phyloP scores from a whole-genome alignment of 2,113 vertebrate species.

The Halichoeres trimaculatus region DNA sequence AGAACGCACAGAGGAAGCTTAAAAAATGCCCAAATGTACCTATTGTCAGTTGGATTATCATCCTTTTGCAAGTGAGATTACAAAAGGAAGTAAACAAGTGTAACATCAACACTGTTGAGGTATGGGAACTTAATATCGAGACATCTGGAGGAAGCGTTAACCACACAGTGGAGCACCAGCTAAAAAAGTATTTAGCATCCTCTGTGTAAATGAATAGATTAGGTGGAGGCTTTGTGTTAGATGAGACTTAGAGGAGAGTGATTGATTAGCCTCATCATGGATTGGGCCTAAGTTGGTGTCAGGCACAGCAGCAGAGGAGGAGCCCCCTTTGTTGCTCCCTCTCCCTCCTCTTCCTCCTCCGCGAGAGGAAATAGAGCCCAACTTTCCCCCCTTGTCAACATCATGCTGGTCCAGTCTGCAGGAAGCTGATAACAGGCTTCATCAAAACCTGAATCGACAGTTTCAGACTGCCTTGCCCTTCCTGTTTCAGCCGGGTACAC shows the following conservation, averaged over 20 bases:
- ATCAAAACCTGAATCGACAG: conserved; percentile 77
- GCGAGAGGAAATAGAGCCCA: conserved; percentile 66
- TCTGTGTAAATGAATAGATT: neutral
- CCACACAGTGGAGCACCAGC: neutral
- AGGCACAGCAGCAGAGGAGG: conserved; percentile 47
- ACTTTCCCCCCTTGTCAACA: conserved; percentile 71
- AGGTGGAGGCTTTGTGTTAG: neutral
- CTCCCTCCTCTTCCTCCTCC: conserved; percentile 28
- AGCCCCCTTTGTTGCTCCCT: conserved; percentile 54
- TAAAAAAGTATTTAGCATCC: neutral
- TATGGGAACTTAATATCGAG: neutral
- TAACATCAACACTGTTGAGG: neutral
- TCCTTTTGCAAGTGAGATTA: neutral
- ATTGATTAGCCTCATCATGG: neutral
- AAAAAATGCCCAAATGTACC: neutral
- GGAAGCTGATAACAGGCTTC: conserved; percentile 77
- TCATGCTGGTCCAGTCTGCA: conserved; percentile 66
- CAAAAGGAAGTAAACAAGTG: neutral
- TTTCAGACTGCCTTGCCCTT: conserved; percentile 74
- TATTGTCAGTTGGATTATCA: neutral
- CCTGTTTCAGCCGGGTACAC: conserved; percentile 64
- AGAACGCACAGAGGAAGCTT: neutral
- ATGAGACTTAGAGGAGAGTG: conserved; percentile 6
- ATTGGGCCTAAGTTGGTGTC: conserved; percentile 1
- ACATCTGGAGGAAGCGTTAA: neutral